These are phyloP conservation scores for Peromyscus maniculatus DNA, from an alignment of 2,113 vertebrate genomes.

Conservation along the genomic window DNA sequence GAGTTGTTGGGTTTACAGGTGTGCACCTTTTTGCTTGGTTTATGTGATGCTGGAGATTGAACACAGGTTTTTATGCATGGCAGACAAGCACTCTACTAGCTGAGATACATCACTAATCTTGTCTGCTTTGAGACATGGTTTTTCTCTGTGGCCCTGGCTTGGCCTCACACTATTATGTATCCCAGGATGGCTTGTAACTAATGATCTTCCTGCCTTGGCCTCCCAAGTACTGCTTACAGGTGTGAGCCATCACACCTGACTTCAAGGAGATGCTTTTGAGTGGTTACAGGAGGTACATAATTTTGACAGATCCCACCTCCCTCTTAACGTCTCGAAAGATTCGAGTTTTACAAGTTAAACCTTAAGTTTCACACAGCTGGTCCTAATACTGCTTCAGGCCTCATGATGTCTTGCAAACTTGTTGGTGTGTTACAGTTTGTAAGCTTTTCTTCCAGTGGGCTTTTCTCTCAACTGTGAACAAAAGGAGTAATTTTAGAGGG, in stretches of 20 bases:
- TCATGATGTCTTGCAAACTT: background rate
- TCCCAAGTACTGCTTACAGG: background rate
- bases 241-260: background rate
- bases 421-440: background rate
- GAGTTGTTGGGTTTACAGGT: background rate
- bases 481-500: background rate
- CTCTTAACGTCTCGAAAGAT: background rate
- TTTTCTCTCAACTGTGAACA: constrained; percentile 1
- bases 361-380: background rate
- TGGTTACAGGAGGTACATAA: background rate
- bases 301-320: background rate
- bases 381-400: background rate
- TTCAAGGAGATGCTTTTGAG: background rate
- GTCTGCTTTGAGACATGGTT: background rate
- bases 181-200: background rate
- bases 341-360: background rate
- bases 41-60: background rate
- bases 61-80: background rate
- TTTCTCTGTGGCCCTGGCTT: background rate
- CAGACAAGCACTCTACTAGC: background rate
- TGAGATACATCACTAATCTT: background rate
- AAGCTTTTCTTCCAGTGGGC: background rate
- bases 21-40: background rate
- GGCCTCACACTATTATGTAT: background rate
- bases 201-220: background rate